A percentile compares a stretch with the other conserved stretches of the same genome.
These are phyloP conservation scores for Crotalus viridis DNA, from an alignment of 2,113 vertebrate genomes.

Conservation along the genomic window DNA sequence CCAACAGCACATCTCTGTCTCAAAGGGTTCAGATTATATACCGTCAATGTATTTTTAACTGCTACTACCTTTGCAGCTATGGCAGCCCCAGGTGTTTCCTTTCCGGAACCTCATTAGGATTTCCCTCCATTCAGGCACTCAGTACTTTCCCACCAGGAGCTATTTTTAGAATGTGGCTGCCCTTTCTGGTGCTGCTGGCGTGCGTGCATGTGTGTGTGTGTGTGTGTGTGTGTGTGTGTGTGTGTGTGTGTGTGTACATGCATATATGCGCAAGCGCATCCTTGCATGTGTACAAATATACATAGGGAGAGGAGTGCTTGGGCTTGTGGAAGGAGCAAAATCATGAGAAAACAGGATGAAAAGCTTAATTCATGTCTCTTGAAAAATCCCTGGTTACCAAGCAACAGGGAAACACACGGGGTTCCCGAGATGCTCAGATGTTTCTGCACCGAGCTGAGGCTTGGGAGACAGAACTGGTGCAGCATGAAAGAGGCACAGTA, in stretches of 20 bases:
- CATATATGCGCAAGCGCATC: neutral
- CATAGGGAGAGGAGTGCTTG: neutral
- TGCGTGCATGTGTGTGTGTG: neutral
- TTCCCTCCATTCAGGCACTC: conserved; percentile 30
- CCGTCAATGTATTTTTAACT: conserved; percentile 4
- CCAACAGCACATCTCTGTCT: neutral
- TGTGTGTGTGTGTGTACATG: neutral
- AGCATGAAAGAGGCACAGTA: neutral
- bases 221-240: neutral
- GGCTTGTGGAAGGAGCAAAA: neutral
- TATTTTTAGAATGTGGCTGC: conserved; percentile 17
- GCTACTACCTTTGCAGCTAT: neutral
- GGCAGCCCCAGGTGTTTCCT: conserved; percentile 35
- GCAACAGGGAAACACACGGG: conserved; percentile 19
- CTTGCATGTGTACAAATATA: neutral
- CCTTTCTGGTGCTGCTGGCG: neutral
- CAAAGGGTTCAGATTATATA: neutral
- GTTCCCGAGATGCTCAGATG: neutral
- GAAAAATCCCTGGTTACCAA: conserved; percentile 24
- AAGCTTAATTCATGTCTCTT: conserved; percentile 13
- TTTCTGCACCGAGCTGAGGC: neutral
- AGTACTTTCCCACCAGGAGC: conserved; percentile 15
- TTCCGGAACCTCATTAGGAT: conserved; percentile 14
- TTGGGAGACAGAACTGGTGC: neutral
- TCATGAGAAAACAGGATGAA: neutral